These are phyloP conservation scores for Carapus acus DNA, from an alignment of 2,797 vertebrate genomes.

Conservation along the genomic window DNA sequence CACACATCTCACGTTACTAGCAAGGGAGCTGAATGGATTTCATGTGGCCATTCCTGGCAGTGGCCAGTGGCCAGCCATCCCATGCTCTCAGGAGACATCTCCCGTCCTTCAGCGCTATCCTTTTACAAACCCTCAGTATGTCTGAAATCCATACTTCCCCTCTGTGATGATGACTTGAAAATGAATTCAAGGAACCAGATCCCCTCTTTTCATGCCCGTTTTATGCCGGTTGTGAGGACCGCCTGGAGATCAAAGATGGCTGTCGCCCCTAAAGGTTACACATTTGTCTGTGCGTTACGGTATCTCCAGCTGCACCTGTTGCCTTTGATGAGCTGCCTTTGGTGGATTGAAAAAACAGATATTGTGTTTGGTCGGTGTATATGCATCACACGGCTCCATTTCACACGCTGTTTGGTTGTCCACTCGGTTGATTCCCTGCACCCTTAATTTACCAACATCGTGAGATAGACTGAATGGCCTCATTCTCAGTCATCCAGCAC, in stretches of 20 bases:
- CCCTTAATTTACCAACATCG: conserved; percentile 8
- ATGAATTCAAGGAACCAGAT: conserved; percentile 42
- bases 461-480: conserved; percentile 18
- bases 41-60: conserved; percentile 61
- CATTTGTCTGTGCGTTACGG: conserved; percentile 17
- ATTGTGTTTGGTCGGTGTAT: conserved; percentile 22
- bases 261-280: conserved; percentile 30
- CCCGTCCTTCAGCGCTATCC: conserved; percentile 59
- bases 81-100: conserved; percentile 50
- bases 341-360: conserved; percentile 17
- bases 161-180: conserved; percentile 48
- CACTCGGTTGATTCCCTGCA: background rate
- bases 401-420: conserved; percentile 14
- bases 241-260: conserved; percentile 50
- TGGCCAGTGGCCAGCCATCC: conserved; percentile 46
- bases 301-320: conserved; percentile 31
- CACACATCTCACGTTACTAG: conserved; percentile 52
- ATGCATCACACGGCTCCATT: conserved; percentile 18
- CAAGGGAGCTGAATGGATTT: conserved; percentile 48
- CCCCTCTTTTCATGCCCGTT: conserved; percentile 28
- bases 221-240: conserved; percentile 33
- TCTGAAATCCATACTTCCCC: conserved; percentile 62
- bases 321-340: conserved; percentile 38
- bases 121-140: conserved; percentile 61
- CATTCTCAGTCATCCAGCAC: conserved; percentile 20